Evolutionary conservation across 2,797 vertebrate species (phyloP).

Genomic region (Falco rusticolus): DNA sequence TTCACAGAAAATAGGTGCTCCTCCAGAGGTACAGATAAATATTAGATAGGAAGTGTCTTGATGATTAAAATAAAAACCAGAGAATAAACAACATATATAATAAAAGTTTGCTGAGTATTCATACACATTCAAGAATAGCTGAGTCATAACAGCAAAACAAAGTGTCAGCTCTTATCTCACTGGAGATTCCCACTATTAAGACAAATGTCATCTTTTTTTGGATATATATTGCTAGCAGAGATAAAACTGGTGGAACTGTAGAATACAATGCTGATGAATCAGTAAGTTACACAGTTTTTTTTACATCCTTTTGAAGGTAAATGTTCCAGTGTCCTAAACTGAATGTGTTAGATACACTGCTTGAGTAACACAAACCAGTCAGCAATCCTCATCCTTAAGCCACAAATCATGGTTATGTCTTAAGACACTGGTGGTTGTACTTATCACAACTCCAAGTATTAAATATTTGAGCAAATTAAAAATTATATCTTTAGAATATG

Average conservation of each 20-base stretch:
- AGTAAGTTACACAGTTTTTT: not conserved
- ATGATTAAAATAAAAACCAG: not conserved
- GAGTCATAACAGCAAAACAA: not conserved
- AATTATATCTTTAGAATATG: not conserved
- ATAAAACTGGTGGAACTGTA: not conserved
- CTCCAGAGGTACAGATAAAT: not conserved
- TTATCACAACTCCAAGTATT: accelerated
- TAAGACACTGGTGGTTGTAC: not conserved
- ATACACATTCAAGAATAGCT: not conserved
- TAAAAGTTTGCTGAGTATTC: not conserved
- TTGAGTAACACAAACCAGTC: not conserved
- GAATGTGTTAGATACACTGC: not conserved
- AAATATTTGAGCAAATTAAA: not conserved
- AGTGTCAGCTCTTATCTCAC: not conserved
- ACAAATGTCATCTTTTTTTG: not conserved
- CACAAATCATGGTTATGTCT: not conserved
- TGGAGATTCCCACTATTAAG: not conserved
- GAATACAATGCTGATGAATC: not conserved
- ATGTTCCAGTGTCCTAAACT: not conserved
- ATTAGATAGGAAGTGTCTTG: not conserved
- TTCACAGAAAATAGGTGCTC: not conserved
- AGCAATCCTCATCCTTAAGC: not conserved
- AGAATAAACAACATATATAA: not conserved
- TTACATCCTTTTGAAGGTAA: not conserved
- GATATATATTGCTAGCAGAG: not conserved